These are phyloP conservation scores for Malurus melanocephalus DNA, from an alignment of 2,113 vertebrate species.

Conservation along the genomic window DNA sequence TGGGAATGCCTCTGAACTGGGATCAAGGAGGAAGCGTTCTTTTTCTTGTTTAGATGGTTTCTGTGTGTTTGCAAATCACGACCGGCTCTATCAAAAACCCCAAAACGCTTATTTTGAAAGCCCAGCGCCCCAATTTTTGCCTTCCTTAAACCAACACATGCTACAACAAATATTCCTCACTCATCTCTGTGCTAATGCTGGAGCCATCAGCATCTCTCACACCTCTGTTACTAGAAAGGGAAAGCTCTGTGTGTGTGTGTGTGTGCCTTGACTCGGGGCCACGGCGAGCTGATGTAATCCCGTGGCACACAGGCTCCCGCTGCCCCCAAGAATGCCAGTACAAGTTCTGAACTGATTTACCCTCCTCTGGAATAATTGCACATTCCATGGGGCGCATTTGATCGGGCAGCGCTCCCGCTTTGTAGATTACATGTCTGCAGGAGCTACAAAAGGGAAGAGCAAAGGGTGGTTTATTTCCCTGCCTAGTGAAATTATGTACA, in stretches of 20 bases:
- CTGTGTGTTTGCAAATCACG: conserved; percentile 41
- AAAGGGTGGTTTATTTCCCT: conserved; percentile 48
- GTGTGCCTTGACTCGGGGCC: conserved; percentile 42
- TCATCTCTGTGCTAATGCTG: neutral
- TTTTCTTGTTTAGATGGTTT: conserved; percentile 40
- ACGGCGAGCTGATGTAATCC: conserved; percentile 54
- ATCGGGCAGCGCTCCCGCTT: conserved; percentile 50
- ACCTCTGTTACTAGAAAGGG: conserved; percentile 60
- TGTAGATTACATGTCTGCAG: conserved; percentile 65
- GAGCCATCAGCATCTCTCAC: conserved; percentile 55
- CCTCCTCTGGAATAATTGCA: conserved; percentile 63
- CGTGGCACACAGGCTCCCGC: conserved; percentile 48
- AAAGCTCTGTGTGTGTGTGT: neutral
- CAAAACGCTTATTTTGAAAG: neutral
- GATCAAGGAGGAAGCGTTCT: conserved; percentile 62
- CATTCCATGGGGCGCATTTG: conserved; percentile 63
- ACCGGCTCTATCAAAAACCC: neutral
- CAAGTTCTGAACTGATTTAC: conserved; percentile 68
- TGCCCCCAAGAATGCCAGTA: conserved; percentile 63
- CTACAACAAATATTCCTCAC: neutral
- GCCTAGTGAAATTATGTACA: conserved; percentile 45
- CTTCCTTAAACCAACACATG: neutral
- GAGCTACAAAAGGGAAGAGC: conserved; percentile 62
- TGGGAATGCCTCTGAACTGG: conserved; percentile 62
- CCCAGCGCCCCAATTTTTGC: neutral